These are phyloP conservation scores for Lagorchestes hirsutus DNA, from an alignment of 2,797 vertebrate species.

Conservation along the genomic window DNA sequence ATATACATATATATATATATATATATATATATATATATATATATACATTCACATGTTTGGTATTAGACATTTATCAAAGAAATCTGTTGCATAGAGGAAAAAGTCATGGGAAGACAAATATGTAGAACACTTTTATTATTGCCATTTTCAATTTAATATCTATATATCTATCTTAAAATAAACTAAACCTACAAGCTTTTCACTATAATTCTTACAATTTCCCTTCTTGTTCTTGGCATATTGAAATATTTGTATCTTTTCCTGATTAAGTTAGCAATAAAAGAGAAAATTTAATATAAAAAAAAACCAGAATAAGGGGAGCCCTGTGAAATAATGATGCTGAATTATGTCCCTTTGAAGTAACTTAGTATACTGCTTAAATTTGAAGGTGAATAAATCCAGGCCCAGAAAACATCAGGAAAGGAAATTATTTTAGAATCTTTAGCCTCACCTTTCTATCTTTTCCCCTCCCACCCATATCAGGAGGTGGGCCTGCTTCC, in stretches of 20 bases:
- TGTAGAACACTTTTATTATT: too few species aligned
- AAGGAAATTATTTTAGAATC: neutral
- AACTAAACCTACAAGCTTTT: too few species aligned
- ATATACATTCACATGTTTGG: too few species aligned
- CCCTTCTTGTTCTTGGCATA: too few species aligned
- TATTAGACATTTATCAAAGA: too few species aligned
- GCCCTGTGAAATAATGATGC: neutral
- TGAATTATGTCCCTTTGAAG: neutral
- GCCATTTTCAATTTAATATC: too few species aligned
- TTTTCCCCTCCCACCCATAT: neutral
- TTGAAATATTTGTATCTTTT: neutral
- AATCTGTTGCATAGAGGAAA: too few species aligned
- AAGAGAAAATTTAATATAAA: neutral
- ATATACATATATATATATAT: too few species aligned
- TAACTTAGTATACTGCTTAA: neutral
- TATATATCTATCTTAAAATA: too few species aligned
- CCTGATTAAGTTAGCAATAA: neutral
- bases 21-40: too few species aligned
- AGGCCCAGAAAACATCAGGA: neutral
- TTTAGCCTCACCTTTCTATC: neutral
- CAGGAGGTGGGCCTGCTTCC: neutral
- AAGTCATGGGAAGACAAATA: too few species aligned
- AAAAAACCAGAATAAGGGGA: neutral
- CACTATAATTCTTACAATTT: too few species aligned
- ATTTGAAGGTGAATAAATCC: neutral